These are phyloP conservation scores for Suricata suricatta DNA, from an alignment of 2,113 vertebrate species.

Conservation along the genomic window DNA sequence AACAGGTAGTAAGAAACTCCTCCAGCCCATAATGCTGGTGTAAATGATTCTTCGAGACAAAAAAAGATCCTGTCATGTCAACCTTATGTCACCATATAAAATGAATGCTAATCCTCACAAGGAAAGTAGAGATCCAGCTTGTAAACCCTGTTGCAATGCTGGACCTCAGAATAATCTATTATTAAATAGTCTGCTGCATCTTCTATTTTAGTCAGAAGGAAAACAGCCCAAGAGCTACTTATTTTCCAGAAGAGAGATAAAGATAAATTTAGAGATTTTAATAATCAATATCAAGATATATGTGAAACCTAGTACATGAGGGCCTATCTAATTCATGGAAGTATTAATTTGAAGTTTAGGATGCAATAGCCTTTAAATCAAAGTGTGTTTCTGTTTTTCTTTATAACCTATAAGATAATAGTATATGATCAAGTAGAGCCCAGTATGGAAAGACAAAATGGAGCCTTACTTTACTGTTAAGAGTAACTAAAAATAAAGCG, in stretches of 20 bases:
- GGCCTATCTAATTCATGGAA: background rate
- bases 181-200: background rate
- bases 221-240: slow-evolving; percentile 10
- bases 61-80: background rate
- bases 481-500: background rate
- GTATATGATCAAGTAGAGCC: background rate
- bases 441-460: background rate
- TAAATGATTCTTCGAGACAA: slow-evolving; percentile 45
- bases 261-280: slow-evolving; percentile 35
- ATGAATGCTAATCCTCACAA: background rate
- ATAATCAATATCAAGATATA: background rate
- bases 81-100: background rate
- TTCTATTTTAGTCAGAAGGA: slow-evolving; percentile 4
- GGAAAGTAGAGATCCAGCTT: background rate
- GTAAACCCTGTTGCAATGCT: background rate
- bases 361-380: background rate
- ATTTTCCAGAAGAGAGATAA: background rate
- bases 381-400: background rate
- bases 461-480: background rate
- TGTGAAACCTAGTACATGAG: background rate
- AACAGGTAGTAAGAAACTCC: background rate
- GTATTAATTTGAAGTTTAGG: background rate
- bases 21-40: background rate
- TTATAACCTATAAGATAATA: background rate
- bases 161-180: background rate